These are phyloP conservation scores for Oryzias celebensis DNA, from an alignment of 2,113 vertebrate genomes.

Conservation along the genomic window DNA sequence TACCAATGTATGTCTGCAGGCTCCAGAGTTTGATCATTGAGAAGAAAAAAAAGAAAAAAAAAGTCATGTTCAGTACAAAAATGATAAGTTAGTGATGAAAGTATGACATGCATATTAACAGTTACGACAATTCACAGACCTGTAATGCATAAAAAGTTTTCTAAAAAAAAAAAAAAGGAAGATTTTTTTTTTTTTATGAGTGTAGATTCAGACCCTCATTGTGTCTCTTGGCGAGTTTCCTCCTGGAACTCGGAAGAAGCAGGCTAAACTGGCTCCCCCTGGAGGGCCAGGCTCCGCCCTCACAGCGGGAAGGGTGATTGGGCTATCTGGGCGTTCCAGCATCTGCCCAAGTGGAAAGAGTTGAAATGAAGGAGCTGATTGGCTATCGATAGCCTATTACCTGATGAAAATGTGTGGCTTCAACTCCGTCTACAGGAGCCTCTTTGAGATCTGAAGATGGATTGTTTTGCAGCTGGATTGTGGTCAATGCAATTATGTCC, in stretches of 20 bases:
- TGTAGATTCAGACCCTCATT: too few relatives aligned
- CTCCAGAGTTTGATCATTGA: too few relatives aligned
- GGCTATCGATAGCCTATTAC: constrained; percentile 79
- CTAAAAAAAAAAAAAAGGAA: too few relatives aligned
- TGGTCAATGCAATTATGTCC: constrained; percentile 60
- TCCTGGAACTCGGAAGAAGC: constrained; percentile 15
- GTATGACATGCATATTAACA: too few relatives aligned
- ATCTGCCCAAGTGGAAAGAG: constrained; percentile 72
- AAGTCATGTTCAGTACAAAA: too few relatives aligned
- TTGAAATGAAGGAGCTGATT: constrained; percentile 70
- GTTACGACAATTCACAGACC: too few relatives aligned
- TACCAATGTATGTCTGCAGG: too few relatives aligned
- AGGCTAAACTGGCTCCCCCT: constrained; percentile 36
- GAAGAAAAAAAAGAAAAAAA: too few relatives aligned
- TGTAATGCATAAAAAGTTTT: too few relatives aligned
- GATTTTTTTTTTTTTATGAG: too few relatives aligned
- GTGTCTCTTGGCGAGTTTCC: too few relatives aligned
- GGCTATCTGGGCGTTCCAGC: constrained; percentile 71
- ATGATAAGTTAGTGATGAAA: too few relatives aligned
- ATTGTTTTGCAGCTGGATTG: constrained; percentile 59
- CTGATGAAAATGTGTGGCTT: constrained; percentile 39
- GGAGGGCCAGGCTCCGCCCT: constrained; percentile 49
- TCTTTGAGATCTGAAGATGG: constrained; percentile 41
- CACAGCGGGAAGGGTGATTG: constrained; percentile 76
- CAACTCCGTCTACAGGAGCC: constrained; percentile 29